These are phyloP conservation scores for Periophthalmus magnuspinnatus DNA, from an alignment of 2,797 vertebrate genomes.

Conservation along the genomic window DNA sequence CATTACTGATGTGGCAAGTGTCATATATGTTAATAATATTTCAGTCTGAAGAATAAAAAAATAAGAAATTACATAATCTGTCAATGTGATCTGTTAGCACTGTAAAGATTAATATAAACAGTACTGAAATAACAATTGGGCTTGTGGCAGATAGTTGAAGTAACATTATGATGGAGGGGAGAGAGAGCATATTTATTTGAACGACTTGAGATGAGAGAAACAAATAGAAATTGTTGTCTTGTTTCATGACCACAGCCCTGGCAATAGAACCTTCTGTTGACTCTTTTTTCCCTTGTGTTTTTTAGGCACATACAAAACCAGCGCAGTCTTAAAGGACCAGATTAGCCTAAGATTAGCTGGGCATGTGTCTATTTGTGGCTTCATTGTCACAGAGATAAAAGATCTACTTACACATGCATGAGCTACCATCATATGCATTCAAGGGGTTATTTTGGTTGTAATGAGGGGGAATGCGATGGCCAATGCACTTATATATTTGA, in stretches of 20 bases:
- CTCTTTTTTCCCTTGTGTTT: slow-evolving; percentile 29
- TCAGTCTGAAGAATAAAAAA: background rate
- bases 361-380: slow-evolving; percentile 61
- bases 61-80: background rate
- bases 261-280: background rate
- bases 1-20: background rate
- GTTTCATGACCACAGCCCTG: background rate
- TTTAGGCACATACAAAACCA: slow-evolving; percentile 41
- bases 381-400: slow-evolving; percentile 64
- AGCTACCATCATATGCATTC: slow-evolving; percentile 7
- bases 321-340: slow-evolving; percentile 63
- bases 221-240: background rate
- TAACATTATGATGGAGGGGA: too few relatives aligned
- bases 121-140: too few relatives aligned
- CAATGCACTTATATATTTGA: background rate
- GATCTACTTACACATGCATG: slow-evolving; percentile 25
- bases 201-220: background rate
- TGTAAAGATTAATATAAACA: too few relatives aligned
- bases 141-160: too few relatives aligned
- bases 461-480: background rate
- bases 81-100: too few relatives aligned
- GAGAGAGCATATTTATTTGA: too few relatives aligned
- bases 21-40: background rate
- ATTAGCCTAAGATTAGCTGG: slow-evolving; percentile 48
- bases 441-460: slow-evolving; percentile 22